Conservation (phyloP, 2,797 vertebrate genomes). For the Varecia variegata region DNA sequence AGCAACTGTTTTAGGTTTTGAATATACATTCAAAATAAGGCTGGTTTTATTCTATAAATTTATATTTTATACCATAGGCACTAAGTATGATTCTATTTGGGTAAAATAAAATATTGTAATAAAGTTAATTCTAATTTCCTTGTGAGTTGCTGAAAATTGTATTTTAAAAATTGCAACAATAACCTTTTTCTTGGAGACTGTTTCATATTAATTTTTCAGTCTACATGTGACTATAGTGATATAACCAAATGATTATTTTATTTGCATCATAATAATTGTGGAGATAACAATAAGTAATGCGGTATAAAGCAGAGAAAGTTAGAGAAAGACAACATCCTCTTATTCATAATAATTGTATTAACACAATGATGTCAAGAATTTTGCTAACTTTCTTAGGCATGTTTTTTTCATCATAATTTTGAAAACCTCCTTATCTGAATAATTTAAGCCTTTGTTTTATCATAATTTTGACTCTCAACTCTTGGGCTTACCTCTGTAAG, state of each 20-base stretch:
- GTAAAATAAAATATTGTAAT: background rate
- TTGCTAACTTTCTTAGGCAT: background rate
- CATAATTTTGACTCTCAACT: background rate
- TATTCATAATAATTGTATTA: background rate
- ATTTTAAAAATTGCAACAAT: background rate
- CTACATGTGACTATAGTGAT: background rate
- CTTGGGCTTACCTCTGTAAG: background rate
- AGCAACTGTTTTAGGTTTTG: slow-evolving; percentile 27
- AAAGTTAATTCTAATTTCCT: background rate
- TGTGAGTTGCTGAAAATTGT: background rate
- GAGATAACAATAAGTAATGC: background rate
- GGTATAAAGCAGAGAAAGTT: background rate
- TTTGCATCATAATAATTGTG: background rate
- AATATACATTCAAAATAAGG: background rate
- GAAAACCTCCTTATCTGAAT: background rate
- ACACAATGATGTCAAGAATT: background rate
- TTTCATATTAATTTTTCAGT: background rate
- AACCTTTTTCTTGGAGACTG: background rate
- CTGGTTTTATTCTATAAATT: background rate
- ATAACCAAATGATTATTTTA: background rate
- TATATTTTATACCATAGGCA: background rate
- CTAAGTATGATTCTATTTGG: background rate
- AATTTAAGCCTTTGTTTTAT: background rate
- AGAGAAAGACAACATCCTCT: background rate
- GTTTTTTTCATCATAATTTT: background rate